These are phyloP conservation scores for Trichosurus vulpecula DNA, from an alignment of 2,797 vertebrate genomes.

Conservation along the genomic window DNA sequence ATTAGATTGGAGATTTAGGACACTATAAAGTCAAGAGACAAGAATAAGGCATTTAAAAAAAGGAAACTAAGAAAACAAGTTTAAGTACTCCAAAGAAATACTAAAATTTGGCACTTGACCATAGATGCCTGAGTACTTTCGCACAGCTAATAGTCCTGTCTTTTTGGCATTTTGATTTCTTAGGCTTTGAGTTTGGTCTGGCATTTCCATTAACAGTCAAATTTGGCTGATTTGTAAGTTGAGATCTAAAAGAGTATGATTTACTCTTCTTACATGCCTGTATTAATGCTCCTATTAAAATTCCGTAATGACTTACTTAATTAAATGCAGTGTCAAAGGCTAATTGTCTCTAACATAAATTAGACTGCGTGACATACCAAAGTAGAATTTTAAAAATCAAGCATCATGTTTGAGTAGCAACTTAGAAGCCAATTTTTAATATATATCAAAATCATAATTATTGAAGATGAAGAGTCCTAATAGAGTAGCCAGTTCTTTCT, in stretches of 20 bases:
- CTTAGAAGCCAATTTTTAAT: slow-evolving; percentile 54
- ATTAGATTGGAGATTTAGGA: background rate
- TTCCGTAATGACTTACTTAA: slow-evolving; percentile 71
- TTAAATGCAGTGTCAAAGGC: slow-evolving; percentile 70
- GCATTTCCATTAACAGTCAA: slow-evolving; percentile 74
- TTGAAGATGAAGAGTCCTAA: background rate
- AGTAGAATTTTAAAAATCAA: slow-evolving; percentile 31
- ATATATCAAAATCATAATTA: slow-evolving; percentile 23
- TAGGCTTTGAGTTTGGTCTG: slow-evolving; percentile 57
- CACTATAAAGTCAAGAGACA: background rate
- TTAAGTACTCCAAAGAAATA: background rate
- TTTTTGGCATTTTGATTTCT: slow-evolving; percentile 52
- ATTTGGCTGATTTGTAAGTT: slow-evolving; percentile 76
- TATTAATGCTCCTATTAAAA: slow-evolving; percentile 67
- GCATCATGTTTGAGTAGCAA: slow-evolving; percentile 37
- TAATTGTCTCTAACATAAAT: slow-evolving; percentile 67
- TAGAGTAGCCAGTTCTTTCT: background rate
- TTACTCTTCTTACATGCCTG: slow-evolving; percentile 60
- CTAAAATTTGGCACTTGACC: slow-evolving; percentile 12
- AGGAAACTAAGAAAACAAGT: background rate
- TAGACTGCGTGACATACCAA: slow-evolving; percentile 36
- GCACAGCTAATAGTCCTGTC: slow-evolving; percentile 1
- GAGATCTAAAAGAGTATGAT: slow-evolving; percentile 65
- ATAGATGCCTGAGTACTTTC: slow-evolving; percentile 29
- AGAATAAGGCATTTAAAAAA: background rate